phyloP scores from a whole-genome alignment of 2,888 invertebrate genomes.

The Drosophila atripex region DNA sequence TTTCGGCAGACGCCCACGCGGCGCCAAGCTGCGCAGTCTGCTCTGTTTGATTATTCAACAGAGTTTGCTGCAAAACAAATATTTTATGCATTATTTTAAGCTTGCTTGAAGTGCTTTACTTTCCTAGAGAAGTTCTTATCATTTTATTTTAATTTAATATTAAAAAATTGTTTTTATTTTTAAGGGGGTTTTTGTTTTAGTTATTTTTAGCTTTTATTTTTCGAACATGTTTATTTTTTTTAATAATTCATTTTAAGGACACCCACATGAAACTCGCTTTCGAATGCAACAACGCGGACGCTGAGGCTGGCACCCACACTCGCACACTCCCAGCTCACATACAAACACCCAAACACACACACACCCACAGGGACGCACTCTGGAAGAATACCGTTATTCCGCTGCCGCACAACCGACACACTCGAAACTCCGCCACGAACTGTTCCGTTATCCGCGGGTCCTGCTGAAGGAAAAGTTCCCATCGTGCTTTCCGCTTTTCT shows the following conservation, averaged over 20 bases:
- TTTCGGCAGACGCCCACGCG: constrained; percentile 72
- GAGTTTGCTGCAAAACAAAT: constrained; percentile 26
- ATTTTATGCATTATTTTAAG: neutral
- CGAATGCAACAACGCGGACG: constrained; percentile 27
- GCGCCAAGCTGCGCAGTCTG: constrained; percentile 59
- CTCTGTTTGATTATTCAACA: constrained; percentile 63
- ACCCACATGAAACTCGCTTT: constrained; percentile 50
- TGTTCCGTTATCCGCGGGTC: constrained; percentile 61
- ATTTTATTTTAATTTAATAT: neutral
- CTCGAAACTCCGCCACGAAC: constrained; percentile 80
- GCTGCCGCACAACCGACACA: constrained; percentile 69
- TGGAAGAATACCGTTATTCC: constrained; percentile 28
- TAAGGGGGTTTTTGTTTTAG: constrained; percentile 22
- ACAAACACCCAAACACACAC: constrained; percentile 24
- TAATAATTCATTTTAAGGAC: constrained; percentile 10
- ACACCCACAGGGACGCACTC: constrained; percentile 23
- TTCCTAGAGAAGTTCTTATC: neutral
- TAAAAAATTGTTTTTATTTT: neutral
- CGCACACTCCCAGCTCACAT: constrained; percentile 4
- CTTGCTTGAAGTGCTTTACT: neutral
- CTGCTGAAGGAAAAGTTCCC: constrained; percentile 25
- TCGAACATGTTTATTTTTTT: constrained; percentile 28
- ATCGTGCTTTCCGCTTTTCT: constrained; percentile 24
- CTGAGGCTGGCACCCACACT: constrained; percentile 22
- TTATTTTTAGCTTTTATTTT: neutral